Evolutionary conservation across 2,888 invertebrate genomes (phyloP), one percentile per base, ranked within the genome.

Genomic region (Diarsia dahlii): DNA sequence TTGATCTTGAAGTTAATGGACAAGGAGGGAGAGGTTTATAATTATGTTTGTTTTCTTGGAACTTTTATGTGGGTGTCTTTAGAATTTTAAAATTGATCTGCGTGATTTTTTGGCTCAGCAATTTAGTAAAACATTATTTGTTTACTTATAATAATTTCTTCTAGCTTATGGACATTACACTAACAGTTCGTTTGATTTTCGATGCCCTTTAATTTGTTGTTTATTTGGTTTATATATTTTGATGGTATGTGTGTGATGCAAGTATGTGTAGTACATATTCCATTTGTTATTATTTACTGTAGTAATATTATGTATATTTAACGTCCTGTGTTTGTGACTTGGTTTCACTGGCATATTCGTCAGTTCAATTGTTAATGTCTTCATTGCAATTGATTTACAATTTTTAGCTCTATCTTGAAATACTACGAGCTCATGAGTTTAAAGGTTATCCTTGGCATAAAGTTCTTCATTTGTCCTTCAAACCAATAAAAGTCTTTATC

Each of bases 401-500:
- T 20, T 18, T 20, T 34, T 66, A 2, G 13, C 8, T 52, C 1
- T 71, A n/a, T 2, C 5, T 71, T 71, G 2, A 71, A 71, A 12
- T 71, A n/a, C 28, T 52, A 20, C 15, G 50, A 23, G 71, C 8
- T 52, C 20, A 71, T 39, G 6, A 45, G 3, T 52, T 5, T 60
- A 20, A 39, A 50, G 45, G 20, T 58, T 12, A 23, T 56, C 18
- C 28, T n/a, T 28, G 52, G 54, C 23, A 23, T 0, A 34, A 81
- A 82, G 82, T 67, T 77, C 13, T 77, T 69, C 48, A 82, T 50
- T 69, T 9, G 69, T 63, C 78, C 74, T 81, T 84, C 50, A 69
- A 54, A 63, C 15, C 28, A 58, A 69, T 79, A 71, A 20, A 74
- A 62, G 39, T 1, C 54, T 58, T 63, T 68, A 71, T 66, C 71